These are phyloP conservation scores for Polydrusus tereticollis DNA, from an alignment of 2,888 invertebrate genomes.

Conservation along the genomic window DNA sequence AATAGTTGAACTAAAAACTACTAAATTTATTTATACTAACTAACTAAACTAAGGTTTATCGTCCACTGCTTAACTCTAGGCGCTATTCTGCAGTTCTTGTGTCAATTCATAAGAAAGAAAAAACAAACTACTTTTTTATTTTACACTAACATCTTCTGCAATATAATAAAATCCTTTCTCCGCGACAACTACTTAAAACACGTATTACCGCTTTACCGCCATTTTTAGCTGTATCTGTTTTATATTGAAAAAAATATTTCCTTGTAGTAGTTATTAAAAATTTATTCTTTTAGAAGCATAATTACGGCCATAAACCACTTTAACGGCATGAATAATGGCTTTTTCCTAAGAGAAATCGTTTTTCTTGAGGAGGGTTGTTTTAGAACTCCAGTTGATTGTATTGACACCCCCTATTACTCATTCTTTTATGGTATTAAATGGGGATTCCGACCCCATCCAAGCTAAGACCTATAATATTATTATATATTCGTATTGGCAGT, in stretches of 20 bases:
- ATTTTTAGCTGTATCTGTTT: too few relatives aligned
- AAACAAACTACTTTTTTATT: too few relatives aligned
- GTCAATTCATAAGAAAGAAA: too few relatives aligned
- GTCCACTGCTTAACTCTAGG: too few relatives aligned
- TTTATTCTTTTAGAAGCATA: constrained; percentile 28
- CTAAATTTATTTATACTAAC: too few relatives aligned
- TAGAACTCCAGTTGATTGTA: constrained; percentile 48
- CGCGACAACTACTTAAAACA: too few relatives aligned
- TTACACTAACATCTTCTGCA: too few relatives aligned
- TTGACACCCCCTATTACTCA: constrained; percentile 55
- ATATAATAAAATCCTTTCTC: too few relatives aligned
- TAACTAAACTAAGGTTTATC: too few relatives aligned
- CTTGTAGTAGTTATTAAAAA: constrained; percentile 12
- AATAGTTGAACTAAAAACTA: too few relatives aligned
- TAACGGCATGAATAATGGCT: constrained; percentile 23
- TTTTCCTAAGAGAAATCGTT: constrained; percentile 28
- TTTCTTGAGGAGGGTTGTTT: constrained; percentile 30
- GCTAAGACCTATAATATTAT: constrained; percentile 21
- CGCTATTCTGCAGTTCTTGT: too few relatives aligned
- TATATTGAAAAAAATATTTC: background rate
- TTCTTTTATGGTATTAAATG: constrained; percentile 52
- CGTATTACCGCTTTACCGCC: too few relatives aligned
- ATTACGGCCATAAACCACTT: constrained; percentile 27
- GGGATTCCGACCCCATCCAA: constrained; percentile 24
- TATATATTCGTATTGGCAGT: constrained; percentile 17